A percentile compares a stretch with the other conserved stretches of the same genome.
These are phyloP conservation scores for Rhagophthalmus giganteus DNA, from an alignment of 2,888 invertebrate genomes.

Conservation along the genomic window DNA sequence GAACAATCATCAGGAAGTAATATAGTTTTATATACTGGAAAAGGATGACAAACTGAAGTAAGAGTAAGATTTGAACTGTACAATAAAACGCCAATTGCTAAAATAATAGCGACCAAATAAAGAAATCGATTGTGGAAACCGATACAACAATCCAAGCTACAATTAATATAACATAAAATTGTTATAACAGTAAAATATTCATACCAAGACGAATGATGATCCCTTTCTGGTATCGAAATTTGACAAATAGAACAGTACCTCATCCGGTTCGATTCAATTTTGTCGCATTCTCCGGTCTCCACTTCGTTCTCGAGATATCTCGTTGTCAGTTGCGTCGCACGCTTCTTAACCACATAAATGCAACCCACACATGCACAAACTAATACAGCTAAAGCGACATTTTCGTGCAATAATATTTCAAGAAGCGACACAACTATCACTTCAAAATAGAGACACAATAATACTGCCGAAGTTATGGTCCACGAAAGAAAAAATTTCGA, in stretches of 20 bases:
- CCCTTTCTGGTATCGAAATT: conserved; percentile 75
- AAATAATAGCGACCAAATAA: conserved; percentile 70
- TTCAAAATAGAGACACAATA: conserved; percentile 72
- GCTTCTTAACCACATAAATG: conserved; percentile 50
- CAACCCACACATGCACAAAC: conserved; percentile 56
- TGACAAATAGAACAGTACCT: conserved; percentile 84
- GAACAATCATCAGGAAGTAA: conserved; percentile 83
- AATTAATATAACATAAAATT: conserved; percentile 33
- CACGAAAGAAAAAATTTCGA: conserved; percentile 78
- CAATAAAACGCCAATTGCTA: conserved; percentile 67
- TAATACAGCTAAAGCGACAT: conserved; percentile 60
- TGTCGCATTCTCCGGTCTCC: conserved; percentile 57
- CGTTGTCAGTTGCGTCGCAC: conserved; percentile 36
- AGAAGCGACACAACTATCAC: conserved; percentile 69
- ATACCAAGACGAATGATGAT: conserved; percentile 80
- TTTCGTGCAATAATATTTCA: conserved; percentile 71
- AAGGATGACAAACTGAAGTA: conserved; percentile 86
- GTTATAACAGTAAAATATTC: conserved; percentile 39
- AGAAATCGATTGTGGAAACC: conserved; percentile 76
- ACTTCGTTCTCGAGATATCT: conserved; percentile 42
- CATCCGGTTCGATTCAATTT: conserved; percentile 68
- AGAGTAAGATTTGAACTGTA: conserved; percentile 80
- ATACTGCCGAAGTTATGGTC: conserved; percentile 69
- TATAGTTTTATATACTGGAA: conserved; percentile 66
- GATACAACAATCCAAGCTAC: conserved; percentile 82